A percentile compares a stretch with the other conserved stretches of the same genome.
Conservation (phyloP, 1,140 invertebrate species). For the Eubasilissa regina region DNA sequence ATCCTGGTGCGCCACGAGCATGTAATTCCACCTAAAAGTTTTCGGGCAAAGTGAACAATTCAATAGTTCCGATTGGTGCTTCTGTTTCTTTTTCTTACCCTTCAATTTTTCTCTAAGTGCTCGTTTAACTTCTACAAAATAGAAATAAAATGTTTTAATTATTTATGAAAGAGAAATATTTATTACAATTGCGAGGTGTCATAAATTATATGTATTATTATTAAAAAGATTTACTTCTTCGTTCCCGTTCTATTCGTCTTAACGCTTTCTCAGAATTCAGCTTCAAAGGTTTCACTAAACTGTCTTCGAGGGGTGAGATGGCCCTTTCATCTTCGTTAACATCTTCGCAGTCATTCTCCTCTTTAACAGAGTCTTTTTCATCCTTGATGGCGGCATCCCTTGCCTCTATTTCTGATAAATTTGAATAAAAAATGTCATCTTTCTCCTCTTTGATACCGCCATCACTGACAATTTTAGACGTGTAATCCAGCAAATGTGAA, state of each 20-base stretch:
- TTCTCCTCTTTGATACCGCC: slow-evolving; percentile 46
- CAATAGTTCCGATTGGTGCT: slow-evolving; percentile 29
- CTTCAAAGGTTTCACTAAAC: not conserved
- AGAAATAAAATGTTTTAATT: slow-evolving; percentile 12
- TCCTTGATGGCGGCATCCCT: slow-evolving; percentile 8
- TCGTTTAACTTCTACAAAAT: slow-evolving; percentile 45
- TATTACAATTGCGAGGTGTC: too few relatives aligned
- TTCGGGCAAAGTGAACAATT: slow-evolving; percentile 51
- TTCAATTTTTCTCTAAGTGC: slow-evolving; percentile 35
- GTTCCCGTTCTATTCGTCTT: not conserved
- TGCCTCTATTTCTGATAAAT: not conserved
- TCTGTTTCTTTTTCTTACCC: slow-evolving; percentile 25
- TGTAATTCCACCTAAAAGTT: slow-evolving; percentile 52
- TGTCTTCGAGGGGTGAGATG: not conserved
- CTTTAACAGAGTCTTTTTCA: slow-evolving; percentile 25
- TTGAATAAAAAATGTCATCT: slow-evolving; percentile 30
- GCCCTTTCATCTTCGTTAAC: not conserved
- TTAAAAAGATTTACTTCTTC: not conserved
- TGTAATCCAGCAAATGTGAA: slow-evolving; percentile 50
- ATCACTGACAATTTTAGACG: slow-evolving; percentile 37
- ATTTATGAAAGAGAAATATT: slow-evolving; percentile 7
- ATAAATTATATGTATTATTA: too few relatives aligned
- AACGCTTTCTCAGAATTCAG: not conserved
- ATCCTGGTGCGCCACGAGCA: slow-evolving; percentile 53
- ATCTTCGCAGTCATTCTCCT: slow-evolving; percentile 7